Evolutionary conservation across 2,113 vertebrate species (phyloP), one percentile per base, ranked within the genome.

Genomic region (Catharus bicknelli): DNA sequence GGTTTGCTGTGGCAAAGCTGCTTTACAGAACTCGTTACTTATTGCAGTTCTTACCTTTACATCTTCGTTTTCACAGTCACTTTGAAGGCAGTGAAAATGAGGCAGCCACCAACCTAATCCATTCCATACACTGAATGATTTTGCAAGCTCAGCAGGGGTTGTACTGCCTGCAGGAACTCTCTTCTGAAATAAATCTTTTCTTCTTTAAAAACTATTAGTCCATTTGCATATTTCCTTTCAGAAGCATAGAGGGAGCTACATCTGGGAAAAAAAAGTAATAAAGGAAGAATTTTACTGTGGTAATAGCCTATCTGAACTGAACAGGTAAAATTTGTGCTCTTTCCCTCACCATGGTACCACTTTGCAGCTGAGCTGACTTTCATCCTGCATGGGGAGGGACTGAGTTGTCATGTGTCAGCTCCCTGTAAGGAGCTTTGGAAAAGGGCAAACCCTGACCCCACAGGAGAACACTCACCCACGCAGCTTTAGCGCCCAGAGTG

Each of bases 271-370:
- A 68, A 62, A 51, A 42, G 7, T 23, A 51, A 59, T 15, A 76
- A 73, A 80, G 42, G 40, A 69, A 77, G 5, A 4, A 20, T 55
- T 90, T 69, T 73, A 21, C 27, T 77, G 23, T 0, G 0, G 10
- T 63, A 74, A 75, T 16, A 75, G 20, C 45, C 50, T 42, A 27
- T 14, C 66, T 68, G 62, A 26, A 51, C 29, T 40, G 29, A 42
- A 66, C 26, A 48, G 63, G 74, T 61, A 73, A 61, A 54, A 79
- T 27, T 1, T 42, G 17, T 54, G 16, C 50, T 17, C 6, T 27
- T 12, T 73, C 32, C 32, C 17, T 78, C 0, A 0, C 10, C 2
- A 0, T 2, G 2, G n/a, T 13, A n/a, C 19, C n/a, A 40, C 27
- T 7, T 7, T 36, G 40, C 1, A 1, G 27, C 26, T 40, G 32